Evolutionary conservation across 2,797 vertebrate species (phyloP).

Genomic region (Ibycter americanus): DNA sequence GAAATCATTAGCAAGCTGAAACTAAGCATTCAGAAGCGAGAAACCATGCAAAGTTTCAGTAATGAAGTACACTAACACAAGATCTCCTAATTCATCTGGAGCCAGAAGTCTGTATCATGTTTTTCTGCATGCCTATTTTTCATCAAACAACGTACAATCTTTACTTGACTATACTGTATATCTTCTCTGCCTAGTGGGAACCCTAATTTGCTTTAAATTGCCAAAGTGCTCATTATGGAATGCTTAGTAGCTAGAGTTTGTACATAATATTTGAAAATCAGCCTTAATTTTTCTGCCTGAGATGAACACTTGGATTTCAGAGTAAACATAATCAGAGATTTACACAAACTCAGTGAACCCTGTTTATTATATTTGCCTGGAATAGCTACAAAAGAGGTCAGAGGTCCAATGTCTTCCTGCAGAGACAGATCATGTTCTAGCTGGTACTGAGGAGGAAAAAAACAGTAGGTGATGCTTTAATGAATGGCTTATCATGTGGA

Average conservation of each 20-base stretch:
- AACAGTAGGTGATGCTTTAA: conserved; percentile 86
- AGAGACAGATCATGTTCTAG: conserved; percentile 85
- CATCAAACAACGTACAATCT: conserved; percentile 66
- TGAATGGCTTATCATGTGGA: conserved; percentile 87
- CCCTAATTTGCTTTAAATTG: conserved; percentile 80
- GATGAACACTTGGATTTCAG: conserved; percentile 81
- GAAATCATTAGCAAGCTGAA: conserved; percentile 44
- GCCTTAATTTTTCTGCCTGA: conserved; percentile 79
- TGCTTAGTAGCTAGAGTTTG: conserved; percentile 79
- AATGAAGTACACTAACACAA: conserved; percentile 37
- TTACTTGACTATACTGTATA: conserved; percentile 66
- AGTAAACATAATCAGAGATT: conserved; percentile 85
- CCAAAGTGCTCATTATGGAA: conserved; percentile 79
- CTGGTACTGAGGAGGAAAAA: conserved; percentile 80
- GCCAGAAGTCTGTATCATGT: conserved; percentile 51
- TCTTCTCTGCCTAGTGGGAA: conserved; percentile 74
- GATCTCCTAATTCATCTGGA: conserved; percentile 54
- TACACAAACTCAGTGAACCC: conserved; percentile 80
- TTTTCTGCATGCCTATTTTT: conserved; percentile 68
- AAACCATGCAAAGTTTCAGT: conserved; percentile 17
- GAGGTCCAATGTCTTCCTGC: conserved; percentile 81
- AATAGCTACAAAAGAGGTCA: conserved; percentile 83
- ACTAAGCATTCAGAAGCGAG: conserved; percentile 2
- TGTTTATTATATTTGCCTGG: conserved; percentile 82
- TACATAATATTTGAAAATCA: conserved; percentile 82